phyloP scores from a whole-genome alignment of 2,888 invertebrate species.

The Amphipyra berbera region DNA sequence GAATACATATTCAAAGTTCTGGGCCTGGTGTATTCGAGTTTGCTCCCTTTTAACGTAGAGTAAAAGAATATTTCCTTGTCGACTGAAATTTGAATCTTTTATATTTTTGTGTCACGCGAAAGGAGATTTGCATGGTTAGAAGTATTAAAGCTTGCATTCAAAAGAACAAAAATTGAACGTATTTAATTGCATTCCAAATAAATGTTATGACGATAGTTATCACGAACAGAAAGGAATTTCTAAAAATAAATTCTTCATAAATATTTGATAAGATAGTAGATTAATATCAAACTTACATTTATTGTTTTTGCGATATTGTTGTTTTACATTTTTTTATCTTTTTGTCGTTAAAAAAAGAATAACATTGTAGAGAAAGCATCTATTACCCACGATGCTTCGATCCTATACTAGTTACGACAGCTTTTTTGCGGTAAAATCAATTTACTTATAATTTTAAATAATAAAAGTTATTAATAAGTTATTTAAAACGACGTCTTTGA shows the following conservation, averaged over 20 bases:
- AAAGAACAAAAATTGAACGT: neutral
- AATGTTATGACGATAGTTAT: conserved; percentile 11
- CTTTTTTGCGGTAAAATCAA: conserved; percentile 29
- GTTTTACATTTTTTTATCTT: conserved; percentile 12
- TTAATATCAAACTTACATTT: conserved; percentile 13
- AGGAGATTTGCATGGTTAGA: neutral
- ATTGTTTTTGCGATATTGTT: conserved; percentile 22
- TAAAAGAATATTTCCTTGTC: too few species aligned
- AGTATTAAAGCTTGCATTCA: conserved; percentile 4
- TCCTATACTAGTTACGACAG: conserved; percentile 32
- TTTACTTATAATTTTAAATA: neutral
- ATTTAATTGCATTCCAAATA: conserved; percentile 12
- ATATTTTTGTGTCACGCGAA: neutral
- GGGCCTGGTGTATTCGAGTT: too few species aligned
- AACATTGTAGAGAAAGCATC: conserved; percentile 2
- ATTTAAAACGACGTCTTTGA: too few species aligned
- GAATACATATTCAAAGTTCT: neutral
- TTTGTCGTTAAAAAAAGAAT: conserved; percentile 14
- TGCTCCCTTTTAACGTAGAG: too few species aligned
- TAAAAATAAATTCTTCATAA: conserved; percentile 12
- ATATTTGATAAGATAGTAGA: conserved; percentile 35
- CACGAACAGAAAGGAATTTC: conserved; percentile 4
- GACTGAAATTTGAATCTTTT: too few species aligned
- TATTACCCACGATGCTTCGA: conserved; percentile 19
- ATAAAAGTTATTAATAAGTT: too few species aligned